Conservation (phyloP, 2,113 vertebrate species). For the Bubo blakistoni region DNA sequence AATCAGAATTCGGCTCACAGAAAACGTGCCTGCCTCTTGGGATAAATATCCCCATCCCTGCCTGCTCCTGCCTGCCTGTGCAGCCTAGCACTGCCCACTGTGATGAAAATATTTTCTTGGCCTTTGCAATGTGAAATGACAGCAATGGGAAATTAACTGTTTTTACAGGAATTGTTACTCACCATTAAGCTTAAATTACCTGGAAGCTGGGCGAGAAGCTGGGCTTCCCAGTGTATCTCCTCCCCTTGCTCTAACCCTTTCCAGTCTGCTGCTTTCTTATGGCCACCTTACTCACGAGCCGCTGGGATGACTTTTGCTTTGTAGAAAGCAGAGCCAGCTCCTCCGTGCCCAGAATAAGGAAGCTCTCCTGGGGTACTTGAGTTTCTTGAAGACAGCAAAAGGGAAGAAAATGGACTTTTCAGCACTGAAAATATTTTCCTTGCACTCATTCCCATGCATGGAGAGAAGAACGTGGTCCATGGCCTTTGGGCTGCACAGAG, state of each 20-base stretch:
- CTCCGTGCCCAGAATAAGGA: background rate
- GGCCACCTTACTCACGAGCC: background rate
- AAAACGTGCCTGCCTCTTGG: background rate
- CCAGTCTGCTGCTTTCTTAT: background rate
- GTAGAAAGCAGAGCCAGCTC: background rate
- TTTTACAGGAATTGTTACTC: background rate
- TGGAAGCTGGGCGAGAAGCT: background rate
- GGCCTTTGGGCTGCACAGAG: background rate
- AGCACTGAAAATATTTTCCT: background rate
- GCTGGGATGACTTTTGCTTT: background rate
- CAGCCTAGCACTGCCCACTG: background rate
- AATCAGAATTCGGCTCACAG: background rate
- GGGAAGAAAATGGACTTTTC: background rate
- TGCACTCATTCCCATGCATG: no score
- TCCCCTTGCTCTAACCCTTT: background rate
- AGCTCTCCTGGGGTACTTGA: accelerated
- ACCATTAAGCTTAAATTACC: background rate
- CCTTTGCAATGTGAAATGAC: background rate
- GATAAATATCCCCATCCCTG: background rate
- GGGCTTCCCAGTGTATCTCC: background rate
- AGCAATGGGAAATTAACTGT: background rate
- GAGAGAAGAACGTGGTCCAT: background rate
- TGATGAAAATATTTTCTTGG: background rate
- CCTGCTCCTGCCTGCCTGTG: background rate
- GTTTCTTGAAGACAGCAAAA: background rate